These are phyloP conservation scores for Agrochola lychnidis DNA, from an alignment of 2,888 invertebrate genomes.

Conservation along the genomic window DNA sequence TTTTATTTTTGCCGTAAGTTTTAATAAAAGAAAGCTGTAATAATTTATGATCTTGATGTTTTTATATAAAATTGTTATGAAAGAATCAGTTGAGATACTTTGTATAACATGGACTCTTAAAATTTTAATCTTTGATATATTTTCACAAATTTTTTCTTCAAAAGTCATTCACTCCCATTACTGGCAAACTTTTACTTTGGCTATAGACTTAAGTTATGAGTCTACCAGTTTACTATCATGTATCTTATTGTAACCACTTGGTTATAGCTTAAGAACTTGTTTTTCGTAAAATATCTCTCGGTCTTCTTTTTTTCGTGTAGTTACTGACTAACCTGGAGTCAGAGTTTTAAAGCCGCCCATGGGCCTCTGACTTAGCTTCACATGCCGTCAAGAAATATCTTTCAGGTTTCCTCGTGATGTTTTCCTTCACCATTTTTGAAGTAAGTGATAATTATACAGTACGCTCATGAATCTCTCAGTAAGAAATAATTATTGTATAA, in stretches of 20 bases:
- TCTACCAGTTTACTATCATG: background rate
- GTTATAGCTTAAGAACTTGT: background rate
- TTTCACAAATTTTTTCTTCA: background rate
- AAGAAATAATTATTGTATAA: background rate
- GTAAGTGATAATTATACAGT: too few species aligned
- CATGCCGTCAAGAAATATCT: too few species aligned
- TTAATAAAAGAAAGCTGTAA: constrained; percentile 41
- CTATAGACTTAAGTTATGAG: background rate
- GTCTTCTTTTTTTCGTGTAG: too few species aligned
- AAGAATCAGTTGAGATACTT: background rate
- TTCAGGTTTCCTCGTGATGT: too few species aligned
- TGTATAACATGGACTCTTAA: background rate
- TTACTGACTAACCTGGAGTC: too few species aligned
- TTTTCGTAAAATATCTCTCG: background rate
- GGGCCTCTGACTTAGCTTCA: too few species aligned
- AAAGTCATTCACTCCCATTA: background rate
- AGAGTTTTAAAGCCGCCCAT: too few species aligned
- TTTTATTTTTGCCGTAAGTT: constrained; percentile 42
- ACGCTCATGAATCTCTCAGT: too few species aligned
- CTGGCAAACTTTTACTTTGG: background rate
- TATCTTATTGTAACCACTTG: background rate
- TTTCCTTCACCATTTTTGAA: too few species aligned
- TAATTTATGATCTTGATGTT: constrained; percentile 29
- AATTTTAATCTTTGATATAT: background rate
- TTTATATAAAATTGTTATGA: background rate